These are phyloP conservation scores for Apus apus DNA, from an alignment of 2,113 vertebrate genomes.

Conservation along the genomic window DNA sequence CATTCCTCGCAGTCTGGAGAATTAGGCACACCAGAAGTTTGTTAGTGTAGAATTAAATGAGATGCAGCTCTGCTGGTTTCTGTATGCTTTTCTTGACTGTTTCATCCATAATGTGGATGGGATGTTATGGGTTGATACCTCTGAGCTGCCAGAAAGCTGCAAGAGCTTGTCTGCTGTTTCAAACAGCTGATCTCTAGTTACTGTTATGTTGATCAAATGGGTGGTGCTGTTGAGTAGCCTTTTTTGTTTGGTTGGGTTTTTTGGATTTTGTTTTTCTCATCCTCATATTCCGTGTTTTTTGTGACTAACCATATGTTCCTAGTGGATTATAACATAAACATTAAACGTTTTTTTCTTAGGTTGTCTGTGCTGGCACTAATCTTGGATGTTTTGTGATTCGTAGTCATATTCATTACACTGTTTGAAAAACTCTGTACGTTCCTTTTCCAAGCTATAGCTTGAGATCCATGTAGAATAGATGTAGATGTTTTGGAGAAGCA, in stretches of 20 bases:
- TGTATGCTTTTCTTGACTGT: neutral
- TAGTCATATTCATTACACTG: neutral
- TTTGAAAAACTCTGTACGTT: neutral
- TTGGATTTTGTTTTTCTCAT: neutral
- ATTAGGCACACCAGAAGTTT: neutral
- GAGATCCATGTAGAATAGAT: neutral
- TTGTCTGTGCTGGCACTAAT: neutral
- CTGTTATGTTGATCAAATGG: neutral
- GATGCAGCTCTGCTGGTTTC: neutral
- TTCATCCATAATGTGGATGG: rapidly evolving
- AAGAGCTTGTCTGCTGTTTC: neutral
- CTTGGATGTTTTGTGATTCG: neutral
- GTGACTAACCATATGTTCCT: neutral
- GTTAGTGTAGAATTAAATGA: neutral
- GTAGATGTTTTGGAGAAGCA: neutral
- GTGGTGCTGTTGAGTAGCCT: neutral
- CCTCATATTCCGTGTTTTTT: neutral
- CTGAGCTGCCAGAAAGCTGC: neutral
- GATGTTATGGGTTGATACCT: neutral
- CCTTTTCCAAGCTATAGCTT: neutral
- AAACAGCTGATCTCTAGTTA: neutral
- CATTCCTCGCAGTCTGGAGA: neutral
- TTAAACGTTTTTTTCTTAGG: neutral
- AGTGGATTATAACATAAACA: neutral
- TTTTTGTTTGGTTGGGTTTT: neutral